Evolutionary conservation across 2,888 invertebrate genomes (phyloP).

Genomic region (Chrysolina americana): DNA sequence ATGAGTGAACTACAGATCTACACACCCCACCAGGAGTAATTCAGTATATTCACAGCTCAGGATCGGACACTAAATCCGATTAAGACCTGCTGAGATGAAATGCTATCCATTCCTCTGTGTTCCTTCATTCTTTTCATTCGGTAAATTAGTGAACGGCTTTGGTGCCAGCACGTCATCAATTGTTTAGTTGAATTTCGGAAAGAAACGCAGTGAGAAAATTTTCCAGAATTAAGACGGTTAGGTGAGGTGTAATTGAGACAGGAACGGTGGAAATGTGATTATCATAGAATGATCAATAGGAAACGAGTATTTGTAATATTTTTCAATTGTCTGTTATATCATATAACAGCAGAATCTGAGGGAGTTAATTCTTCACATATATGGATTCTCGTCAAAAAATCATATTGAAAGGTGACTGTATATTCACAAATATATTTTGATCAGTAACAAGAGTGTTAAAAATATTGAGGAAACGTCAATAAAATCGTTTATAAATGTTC

Average conservation of each 20-base stretch:
- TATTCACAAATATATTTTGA: no score
- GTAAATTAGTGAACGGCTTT: constrained; percentile 39
- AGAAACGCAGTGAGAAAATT: constrained; percentile 6
- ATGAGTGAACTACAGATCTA: neutral
- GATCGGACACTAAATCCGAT: constrained; percentile 44
- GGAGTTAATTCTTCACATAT: no score
- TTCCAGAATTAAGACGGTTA: neutral
- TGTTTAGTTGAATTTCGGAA: constrained; percentile 32
- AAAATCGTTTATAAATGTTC: no score
- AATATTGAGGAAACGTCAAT: no score
- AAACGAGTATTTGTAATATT: neutral
- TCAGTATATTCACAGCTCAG: constrained; percentile 19
- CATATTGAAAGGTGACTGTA: no score
- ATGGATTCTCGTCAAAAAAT: no score
- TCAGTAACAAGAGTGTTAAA: no score
- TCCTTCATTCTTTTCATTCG: constrained; percentile 33
- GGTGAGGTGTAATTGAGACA: neutral
- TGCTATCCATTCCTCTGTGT: constrained; percentile 39
- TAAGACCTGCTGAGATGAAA: constrained; percentile 46
- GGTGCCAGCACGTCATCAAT: constrained; percentile 39
- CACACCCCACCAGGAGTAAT: neutral
- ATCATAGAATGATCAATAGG: neutral
- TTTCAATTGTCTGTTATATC: no score
- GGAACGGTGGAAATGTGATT: neutral
- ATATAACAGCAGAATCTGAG: no score